phyloP scores from a whole-genome alignment of 2,888 invertebrate genomes.

The Trichopria drosophilae region DNA sequence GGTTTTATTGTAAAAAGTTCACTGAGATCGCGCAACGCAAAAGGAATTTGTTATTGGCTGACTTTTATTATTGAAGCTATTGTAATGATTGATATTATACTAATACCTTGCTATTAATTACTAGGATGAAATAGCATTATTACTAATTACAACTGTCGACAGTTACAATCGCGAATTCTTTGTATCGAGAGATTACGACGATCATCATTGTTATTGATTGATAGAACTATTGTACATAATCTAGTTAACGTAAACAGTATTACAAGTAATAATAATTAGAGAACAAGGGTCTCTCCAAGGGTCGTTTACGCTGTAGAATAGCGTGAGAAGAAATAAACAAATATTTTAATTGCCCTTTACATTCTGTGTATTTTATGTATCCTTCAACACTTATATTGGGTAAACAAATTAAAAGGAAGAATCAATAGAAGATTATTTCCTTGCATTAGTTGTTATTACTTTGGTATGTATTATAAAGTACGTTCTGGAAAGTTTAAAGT shows the following conservation, averaged over 20 bases:
- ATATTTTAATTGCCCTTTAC: constrained; percentile 48
- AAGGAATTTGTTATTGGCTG: no score
- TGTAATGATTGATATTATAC: no score
- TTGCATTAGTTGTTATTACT: no score
- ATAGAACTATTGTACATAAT: constrained; percentile 53
- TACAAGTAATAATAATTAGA: constrained; percentile 53
- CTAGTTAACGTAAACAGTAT: constrained; percentile 55
- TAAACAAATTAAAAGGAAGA: no score
- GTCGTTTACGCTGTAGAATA: constrained; percentile 50
- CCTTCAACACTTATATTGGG: constrained; percentile 4
- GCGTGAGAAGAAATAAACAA: constrained; percentile 46
- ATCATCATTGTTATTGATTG: constrained; percentile 47
- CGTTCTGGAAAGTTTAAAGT: no score
- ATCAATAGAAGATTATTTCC: no score
- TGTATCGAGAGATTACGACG: constrained; percentile 39
- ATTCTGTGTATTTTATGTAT: constrained; percentile 16
- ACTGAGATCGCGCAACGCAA: no score
- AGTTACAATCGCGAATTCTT: constrained; percentile 26
- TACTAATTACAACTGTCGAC: constrained; percentile 23
- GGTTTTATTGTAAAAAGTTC: no score
- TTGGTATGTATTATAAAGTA: no score
- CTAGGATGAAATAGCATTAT: constrained; percentile 22
- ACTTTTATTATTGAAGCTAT: no score
- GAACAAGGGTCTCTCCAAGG: constrained; percentile 44
- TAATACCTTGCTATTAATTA: no score